Base-by-base conservation (phyloP, 2,888 invertebrate genomes). In the Eristalinus aeneus region DNA sequence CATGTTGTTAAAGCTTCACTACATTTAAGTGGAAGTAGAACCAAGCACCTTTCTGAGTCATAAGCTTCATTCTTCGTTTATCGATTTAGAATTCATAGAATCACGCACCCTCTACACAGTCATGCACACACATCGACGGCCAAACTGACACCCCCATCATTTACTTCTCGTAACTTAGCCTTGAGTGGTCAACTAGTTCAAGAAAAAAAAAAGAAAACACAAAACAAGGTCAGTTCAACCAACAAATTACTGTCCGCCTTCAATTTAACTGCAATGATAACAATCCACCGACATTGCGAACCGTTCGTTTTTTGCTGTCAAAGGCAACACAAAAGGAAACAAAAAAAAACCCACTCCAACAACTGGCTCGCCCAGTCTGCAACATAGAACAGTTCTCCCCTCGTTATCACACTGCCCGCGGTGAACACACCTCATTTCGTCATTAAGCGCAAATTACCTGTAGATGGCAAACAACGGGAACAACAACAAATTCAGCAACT, bases 391-490 rank as follows among this genome's bases (percentile, higher is more conserved):
- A 56, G 11, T 6, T 27, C 8, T 23, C 23, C 23, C 23, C 23
- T 2, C 16, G 56, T 75, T 60, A 75, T 58, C 58, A 9, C 39
- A 10, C 5, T 32, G 16, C 9, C 27, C 3, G 27, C 27, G 27
- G 27, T 5, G 6, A 31, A 39, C 39, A 1, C 39, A 56, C 67
- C 32, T 31, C 12, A 72, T 67, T 73, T 27, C 56, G 69, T 78
- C 74, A 78, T 65, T 27, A 61, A 76, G 0, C 27, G 20, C 16
- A 36, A 22, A 32, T 86, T 86, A 91, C 91, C 91, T 95, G 92
- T 95, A 94, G 89, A 95, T 94, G 54, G 94, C 94, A 91, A 94
- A 94, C 58, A 95, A 90, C 2, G 92, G 92, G 78, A 92, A 92
- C 1, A 91, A 65, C 11, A 91, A 12, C 60, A 91, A 89, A 80